Percentiles rank a stretch among this genome's conserved stretches.
phyloP scores from a whole-genome alignment of 2,888 invertebrate genomes.

The Melipona bicolor region DNA sequence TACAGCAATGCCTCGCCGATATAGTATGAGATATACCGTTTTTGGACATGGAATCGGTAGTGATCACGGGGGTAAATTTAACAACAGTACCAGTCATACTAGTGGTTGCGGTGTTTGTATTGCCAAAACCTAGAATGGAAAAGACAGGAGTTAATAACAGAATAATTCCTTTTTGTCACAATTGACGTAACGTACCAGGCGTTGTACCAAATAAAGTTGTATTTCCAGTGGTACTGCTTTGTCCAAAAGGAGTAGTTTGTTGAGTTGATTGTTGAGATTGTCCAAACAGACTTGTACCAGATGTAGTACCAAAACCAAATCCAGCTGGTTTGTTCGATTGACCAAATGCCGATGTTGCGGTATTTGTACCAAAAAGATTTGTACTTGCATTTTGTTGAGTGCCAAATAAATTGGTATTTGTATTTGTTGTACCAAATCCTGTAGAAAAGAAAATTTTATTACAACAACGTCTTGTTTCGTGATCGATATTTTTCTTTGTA shows the following conservation, averaged over 20 bases:
- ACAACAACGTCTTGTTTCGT: not conserved
- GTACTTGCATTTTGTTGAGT: constrained; percentile 85
- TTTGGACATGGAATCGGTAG: constrained; percentile 96
- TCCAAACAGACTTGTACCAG: constrained; percentile 87
- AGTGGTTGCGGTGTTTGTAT: constrained; percentile 80
- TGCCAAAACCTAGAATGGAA: constrained; percentile 74
- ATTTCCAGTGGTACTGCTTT: constrained; percentile 85
- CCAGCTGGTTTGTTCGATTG: constrained; percentile 86
- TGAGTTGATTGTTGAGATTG: constrained; percentile 84
- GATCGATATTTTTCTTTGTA: not conserved
- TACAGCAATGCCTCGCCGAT: constrained; percentile 97
- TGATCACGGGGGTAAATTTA: constrained; percentile 94
- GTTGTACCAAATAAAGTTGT: constrained; percentile 83
- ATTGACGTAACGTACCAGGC: constrained; percentile 66
- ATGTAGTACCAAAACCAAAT: constrained; percentile 87
- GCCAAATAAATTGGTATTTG: constrained; percentile 83
- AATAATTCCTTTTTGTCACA: not conserved
- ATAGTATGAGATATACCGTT: constrained; percentile 93
- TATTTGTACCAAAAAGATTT: constrained; percentile 87
- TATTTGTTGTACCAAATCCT: constrained; percentile 82
- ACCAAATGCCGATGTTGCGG: constrained; percentile 88
- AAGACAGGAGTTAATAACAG: not conserved
- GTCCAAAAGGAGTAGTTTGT: constrained; percentile 84
- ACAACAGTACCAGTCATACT: constrained; percentile 89
- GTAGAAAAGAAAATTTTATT: constrained; percentile 2